Base-by-base conservation (phyloP, 2,113 vertebrate species). In the Burhinus oedicnemus region DNA sequence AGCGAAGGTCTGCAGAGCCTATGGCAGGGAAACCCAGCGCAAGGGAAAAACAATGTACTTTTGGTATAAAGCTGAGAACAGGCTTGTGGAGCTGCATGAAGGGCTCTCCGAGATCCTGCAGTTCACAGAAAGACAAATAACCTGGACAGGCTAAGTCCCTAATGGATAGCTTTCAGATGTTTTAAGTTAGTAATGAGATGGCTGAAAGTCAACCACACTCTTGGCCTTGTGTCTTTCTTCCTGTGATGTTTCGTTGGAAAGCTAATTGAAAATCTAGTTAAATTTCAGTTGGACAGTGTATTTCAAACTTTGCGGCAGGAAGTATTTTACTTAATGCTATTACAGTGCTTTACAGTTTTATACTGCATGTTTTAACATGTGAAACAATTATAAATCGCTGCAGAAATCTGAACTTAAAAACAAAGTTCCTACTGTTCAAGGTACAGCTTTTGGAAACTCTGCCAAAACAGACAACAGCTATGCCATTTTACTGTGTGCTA, bases 291-390 rank as follows among this genome's bases (percentile, higher is more conserved):
- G 55, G 81, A 80, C 0, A 1, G 36, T 25, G 8, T 38, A 74
- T 79, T 95, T 89, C 76, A 92, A 88, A 87, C 74, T 79, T 65
- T 89, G 81, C 83, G 70, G 89, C 69, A 91, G 80, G 83, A 95
- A 92, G 49, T 68, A 86, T 84, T 97, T 93, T 89, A 91, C 64
- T 91, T 91, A 83, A 89, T 72, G 47, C 62, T 83, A 51, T 85
- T 87, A 76, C 42, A 87, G 54, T 15, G 54, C 61, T 95, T 92
- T 84, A 84, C 49, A 77, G 2, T 5, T 93, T 84, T 71, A 78
- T 36, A 71, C 12, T 52, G 70, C 51, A 58, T 58, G 44, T 76
- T 85, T 83, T 91, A 89, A 77, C 15, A 49, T 20, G 54, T 36
- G 62, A 85, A 96, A 89, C 61, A 94, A 69, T 72, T 61, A 61